These are phyloP conservation scores for Premnoplex brunnescens DNA, from an alignment of 2,797 vertebrate species.

Conservation along the genomic window DNA sequence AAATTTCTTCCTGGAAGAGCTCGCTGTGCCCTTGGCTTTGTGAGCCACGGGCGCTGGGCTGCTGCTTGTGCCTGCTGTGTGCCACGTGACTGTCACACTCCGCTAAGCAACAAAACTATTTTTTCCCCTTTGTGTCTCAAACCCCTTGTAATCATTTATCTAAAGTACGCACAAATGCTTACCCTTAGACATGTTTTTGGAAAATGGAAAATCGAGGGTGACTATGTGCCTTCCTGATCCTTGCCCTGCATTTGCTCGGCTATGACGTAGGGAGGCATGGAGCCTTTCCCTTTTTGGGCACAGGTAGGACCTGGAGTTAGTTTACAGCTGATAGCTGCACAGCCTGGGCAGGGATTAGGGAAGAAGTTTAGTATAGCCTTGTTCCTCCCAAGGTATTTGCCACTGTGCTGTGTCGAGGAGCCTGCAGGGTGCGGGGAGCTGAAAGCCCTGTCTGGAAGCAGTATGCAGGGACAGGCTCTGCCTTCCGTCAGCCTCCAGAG, in stretches of 20 bases:
- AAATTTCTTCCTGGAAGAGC: neutral
- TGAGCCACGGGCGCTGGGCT: rapidly evolving
- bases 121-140: conserved; percentile 30
- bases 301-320: neutral
- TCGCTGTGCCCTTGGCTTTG: neutral
- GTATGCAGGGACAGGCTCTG: neutral
- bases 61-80: rapidly evolving
- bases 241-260: neutral
- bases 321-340: neutral
- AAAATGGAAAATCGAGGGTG: neutral
- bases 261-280: neutral
- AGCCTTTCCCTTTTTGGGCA: neutral
- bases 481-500: neutral
- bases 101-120: neutral
- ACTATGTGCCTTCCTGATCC: neutral
- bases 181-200: neutral
- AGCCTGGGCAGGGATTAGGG: neutral
- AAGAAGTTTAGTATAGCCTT: neutral
- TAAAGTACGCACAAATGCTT: neutral
- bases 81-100: neutral
- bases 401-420: neutral
- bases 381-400: neutral
- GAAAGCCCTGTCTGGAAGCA: neutral
- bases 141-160: conserved; percentile 38
- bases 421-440: neutral